Evolutionary conservation across 2,113 vertebrate species (phyloP).

Genomic region (Scortum barcoo): DNA sequence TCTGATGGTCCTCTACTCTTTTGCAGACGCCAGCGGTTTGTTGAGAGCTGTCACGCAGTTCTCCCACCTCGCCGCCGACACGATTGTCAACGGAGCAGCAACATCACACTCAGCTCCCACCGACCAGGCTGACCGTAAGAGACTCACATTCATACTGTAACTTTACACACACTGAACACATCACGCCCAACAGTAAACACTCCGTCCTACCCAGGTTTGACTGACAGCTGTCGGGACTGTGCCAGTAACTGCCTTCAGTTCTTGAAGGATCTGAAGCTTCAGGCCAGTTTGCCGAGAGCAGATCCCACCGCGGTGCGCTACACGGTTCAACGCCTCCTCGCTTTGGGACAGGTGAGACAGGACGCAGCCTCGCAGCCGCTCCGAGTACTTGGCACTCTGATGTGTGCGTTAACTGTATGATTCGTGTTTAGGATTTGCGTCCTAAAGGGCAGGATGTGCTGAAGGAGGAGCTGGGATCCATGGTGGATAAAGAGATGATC

Average conservation of each 20-base stretch:
- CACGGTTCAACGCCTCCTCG: conserved; percentile 84
- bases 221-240: conserved; percentile 89
- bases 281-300: conserved; percentile 78
- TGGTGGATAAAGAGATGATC: conserved; percentile 96
- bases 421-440: conserved; percentile 85
- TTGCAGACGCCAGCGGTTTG: conserved; percentile 85
- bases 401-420: background rate
- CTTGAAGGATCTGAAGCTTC: conserved; percentile 87
- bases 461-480: conserved; percentile 91
- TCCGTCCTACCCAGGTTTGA: conserved; percentile 81
- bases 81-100: conserved; percentile 89
- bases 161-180: background rate
- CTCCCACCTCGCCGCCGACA: conserved; percentile 90
- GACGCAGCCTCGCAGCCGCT: no score
- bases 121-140: conserved; percentile 92
- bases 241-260: conserved; percentile 88
- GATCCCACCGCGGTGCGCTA: conserved; percentile 77
- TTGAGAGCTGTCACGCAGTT: conserved; percentile 89
- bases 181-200: background rate
- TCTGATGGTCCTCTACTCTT: background rate
- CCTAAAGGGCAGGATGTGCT: conserved; percentile 89
- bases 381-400: background rate
- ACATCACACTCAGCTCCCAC: conserved; percentile 89
- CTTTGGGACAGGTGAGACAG: conserved; percentile 88
- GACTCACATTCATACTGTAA: background rate